These are phyloP conservation scores for Hydropotes inermis DNA, from an alignment of 2,113 vertebrate species.

Conservation along the genomic window DNA sequence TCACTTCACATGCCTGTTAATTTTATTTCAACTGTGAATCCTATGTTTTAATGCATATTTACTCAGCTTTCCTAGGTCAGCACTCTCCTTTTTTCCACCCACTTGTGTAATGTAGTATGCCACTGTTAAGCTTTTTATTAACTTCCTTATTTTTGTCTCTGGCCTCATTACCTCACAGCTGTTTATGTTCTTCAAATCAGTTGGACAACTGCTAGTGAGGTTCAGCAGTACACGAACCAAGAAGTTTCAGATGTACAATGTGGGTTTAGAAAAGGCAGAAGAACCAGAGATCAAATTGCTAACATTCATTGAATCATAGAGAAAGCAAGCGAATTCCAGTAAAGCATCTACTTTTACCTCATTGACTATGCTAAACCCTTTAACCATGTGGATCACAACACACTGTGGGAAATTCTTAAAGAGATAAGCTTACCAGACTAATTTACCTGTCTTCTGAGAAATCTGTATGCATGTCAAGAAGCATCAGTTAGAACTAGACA, in stretches of 20 bases:
- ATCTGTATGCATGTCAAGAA: neutral
- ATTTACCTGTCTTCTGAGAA: neutral
- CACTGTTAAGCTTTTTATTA: slow-evolving; percentile 21
- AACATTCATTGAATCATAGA: neutral
- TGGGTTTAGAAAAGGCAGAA: neutral
- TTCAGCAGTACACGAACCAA: neutral
- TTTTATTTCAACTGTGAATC: slow-evolving; percentile 14
- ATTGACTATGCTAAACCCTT: neutral
- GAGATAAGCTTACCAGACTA: neutral
- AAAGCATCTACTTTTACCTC: neutral
- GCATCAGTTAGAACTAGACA: neutral
- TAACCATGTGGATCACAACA: neutral
- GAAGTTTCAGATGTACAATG: neutral
- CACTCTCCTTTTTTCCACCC: neutral
- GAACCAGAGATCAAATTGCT: neutral
- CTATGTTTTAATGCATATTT: neutral
- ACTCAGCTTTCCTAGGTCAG: neutral
- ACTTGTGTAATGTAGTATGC: neutral
- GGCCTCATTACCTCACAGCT: slow-evolving; percentile 37
- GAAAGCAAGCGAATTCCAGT: neutral
- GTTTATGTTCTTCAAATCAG: neutral
- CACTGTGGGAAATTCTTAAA: neutral
- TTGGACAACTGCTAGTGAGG: neutral
- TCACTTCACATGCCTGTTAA: neutral
- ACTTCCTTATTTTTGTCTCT: slow-evolving; percentile 41